Percentiles rank a stretch among this genome's conserved stretches.
These are phyloP conservation scores for Colistium nudipinnis DNA, from an alignment of 2,113 vertebrate species.

Conservation along the genomic window DNA sequence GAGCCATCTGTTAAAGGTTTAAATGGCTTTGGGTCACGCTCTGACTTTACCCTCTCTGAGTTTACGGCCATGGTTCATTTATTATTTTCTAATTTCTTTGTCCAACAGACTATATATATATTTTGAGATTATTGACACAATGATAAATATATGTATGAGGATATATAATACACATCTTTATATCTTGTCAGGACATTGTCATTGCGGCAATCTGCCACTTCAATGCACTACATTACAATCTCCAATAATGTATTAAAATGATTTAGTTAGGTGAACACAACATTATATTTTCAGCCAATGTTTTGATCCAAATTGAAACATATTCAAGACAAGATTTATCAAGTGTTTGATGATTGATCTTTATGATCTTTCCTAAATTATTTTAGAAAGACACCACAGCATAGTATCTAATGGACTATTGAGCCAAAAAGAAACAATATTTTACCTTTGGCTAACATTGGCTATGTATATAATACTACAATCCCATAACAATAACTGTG, in stretches of 20 bases:
- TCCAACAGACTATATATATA: background rate
- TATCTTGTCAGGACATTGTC: background rate
- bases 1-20: slow-evolving; percentile 35
- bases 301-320: no score
- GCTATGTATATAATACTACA: no score
- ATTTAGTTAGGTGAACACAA: no score
- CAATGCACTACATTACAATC: no score
- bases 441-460: background rate
- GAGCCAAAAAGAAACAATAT: background rate
- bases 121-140: background rate
- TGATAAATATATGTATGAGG: background rate
- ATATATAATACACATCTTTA: background rate
- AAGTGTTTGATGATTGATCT: no score
- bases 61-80: background rate
- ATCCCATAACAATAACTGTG: background rate
- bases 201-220: background rate
- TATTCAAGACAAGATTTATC: no score
- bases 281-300: no score
- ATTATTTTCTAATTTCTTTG: background rate
- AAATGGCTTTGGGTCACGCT: slow-evolving; percentile 17
- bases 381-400: no score
- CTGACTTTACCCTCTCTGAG: background rate
- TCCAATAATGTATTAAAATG: no score
- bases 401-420: background rate
- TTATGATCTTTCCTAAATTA: no score